phyloP scores from a whole-genome alignment of 2,113 vertebrate genomes.

The Odocoileus hemionus region DNA sequence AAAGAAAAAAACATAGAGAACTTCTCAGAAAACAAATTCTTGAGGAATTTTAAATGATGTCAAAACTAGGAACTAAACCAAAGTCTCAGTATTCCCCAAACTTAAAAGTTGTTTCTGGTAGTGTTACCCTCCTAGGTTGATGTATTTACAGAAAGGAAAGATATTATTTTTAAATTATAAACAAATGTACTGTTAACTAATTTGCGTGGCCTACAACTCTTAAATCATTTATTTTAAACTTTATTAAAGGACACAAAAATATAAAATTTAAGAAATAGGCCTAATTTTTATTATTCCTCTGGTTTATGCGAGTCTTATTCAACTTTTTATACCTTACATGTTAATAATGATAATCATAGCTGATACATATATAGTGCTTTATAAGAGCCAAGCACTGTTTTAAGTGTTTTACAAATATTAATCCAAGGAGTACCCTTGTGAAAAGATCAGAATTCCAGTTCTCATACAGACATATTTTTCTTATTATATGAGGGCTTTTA shows the following conservation, averaged over 20 bases:
- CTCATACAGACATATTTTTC: background rate
- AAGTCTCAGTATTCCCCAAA: background rate
- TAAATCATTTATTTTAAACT: constrained; percentile 9
- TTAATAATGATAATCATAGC: background rate
- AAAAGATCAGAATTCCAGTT: constrained; percentile 25
- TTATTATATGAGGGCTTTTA: background rate
- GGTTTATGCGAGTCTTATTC: background rate
- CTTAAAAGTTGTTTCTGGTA: background rate
- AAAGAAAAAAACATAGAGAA: background rate
- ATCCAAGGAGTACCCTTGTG: background rate
- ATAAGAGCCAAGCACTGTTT: background rate
- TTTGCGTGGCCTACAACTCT: background rate
- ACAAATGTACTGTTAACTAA: background rate
- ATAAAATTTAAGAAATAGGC: background rate
- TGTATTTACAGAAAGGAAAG: background rate
- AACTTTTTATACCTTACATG: background rate
- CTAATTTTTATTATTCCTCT: constrained; percentile 6
- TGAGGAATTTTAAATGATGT: background rate
- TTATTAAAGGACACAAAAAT: background rate
- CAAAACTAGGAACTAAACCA: constrained; percentile 14
- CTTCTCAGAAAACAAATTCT: background rate
- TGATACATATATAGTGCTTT: background rate
- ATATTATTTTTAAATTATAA: constrained; percentile 16
- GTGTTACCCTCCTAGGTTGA: background rate
- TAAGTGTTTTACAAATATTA: constrained; percentile 22